Base-by-base conservation (phyloP, 2,888 invertebrate species). In the Thereva unica region DNA sequence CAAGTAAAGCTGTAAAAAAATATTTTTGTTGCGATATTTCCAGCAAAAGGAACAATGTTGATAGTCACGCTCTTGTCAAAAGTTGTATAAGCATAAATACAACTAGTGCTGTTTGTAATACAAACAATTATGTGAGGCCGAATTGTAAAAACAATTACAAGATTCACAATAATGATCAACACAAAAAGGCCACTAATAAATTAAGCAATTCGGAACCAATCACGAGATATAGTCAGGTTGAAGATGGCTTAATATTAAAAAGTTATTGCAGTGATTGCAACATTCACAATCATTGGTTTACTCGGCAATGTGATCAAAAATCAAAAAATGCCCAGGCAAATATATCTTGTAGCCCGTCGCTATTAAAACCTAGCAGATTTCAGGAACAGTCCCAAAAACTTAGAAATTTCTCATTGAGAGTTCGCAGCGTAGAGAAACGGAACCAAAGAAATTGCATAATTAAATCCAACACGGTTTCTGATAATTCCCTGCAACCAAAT, bases 391-490 rank as follows among this genome's bases (percentile, higher is more conserved):
- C 80, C 8, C 78, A 79, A 68, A 79, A 80, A 71, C 71, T 80
- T 67, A 75, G 79, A 61, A 80, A 80, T 71, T 74, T 80, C 5
- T 80, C 80, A 41, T 72, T 80, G 8, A 79, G 78, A 67, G 76
- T 77, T 35, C 55, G 55, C 4, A 61, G 47, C 38, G 61, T 50
- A 40, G 64, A 64, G 5, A 80, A 80, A 71, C 78, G 79, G 72
- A 45, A 68, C 59, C 68, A 68, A 23, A 79, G 78, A 47, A 75
- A 73, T 67, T 78, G 78, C 72, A 78, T 80, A 63, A 76, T 79
- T 66, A 80, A 80, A 69, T 78, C 80, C 63, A 80, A 80, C 74
- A 78, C 80, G 3, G 80, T 80, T 8, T 80, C 80, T 1, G 80
- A 80, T 61, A 80, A 80, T 52, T 80, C 80, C 7, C 70, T 80